These are phyloP conservation scores for Scaptodrosophila lebanonensis DNA, from an alignment of 1,140 invertebrate genomes.

Conservation along the genomic window DNA sequence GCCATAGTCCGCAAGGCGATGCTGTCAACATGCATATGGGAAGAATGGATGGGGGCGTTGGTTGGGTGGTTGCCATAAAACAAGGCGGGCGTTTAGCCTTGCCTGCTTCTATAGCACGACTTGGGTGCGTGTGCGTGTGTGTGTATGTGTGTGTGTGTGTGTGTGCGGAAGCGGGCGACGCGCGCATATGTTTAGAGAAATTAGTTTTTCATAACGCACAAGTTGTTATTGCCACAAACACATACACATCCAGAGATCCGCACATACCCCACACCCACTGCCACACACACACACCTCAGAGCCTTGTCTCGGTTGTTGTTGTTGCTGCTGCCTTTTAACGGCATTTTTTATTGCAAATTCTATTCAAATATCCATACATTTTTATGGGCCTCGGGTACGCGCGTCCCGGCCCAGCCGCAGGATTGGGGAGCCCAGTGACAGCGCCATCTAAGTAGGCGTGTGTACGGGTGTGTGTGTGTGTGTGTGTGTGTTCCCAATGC, in stretches of 20 bases:
- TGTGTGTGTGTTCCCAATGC: too few species aligned
- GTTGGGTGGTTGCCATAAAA: slow-evolving; percentile 34
- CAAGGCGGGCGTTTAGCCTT: slow-evolving; percentile 26
- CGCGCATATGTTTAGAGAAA: slow-evolving; percentile 76
- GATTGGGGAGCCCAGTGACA: too few species aligned
- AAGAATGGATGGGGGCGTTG: neutral
- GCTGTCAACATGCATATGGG: slow-evolving; percentile 43
- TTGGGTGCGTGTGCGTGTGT: neutral
- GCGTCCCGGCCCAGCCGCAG: slow-evolving; percentile 8
- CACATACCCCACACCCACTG: slow-evolving; percentile 9
- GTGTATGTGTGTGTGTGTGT: neutral
- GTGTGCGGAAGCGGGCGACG: slow-evolving; percentile 8
- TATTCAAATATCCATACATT: slow-evolving; percentile 76
- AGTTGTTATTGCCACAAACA: slow-evolving; percentile 66
- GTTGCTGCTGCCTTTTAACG: slow-evolving; percentile 64
- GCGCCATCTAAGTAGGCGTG: slow-evolving; percentile 21
- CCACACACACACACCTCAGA: slow-evolving; percentile 1
- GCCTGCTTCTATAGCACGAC: too few species aligned
- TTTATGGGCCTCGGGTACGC: slow-evolving; percentile 49
- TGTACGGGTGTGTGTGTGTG: too few species aligned
- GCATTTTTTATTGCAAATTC: slow-evolving; percentile 76
- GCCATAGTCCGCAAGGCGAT: too few species aligned
- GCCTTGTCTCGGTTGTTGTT: too few species aligned
- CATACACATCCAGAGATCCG: slow-evolving; percentile 9
- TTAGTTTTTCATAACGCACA: slow-evolving; percentile 76